These are phyloP conservation scores for Plagiodera versicolora DNA, from an alignment of 2,888 invertebrate species.

Conservation along the genomic window DNA sequence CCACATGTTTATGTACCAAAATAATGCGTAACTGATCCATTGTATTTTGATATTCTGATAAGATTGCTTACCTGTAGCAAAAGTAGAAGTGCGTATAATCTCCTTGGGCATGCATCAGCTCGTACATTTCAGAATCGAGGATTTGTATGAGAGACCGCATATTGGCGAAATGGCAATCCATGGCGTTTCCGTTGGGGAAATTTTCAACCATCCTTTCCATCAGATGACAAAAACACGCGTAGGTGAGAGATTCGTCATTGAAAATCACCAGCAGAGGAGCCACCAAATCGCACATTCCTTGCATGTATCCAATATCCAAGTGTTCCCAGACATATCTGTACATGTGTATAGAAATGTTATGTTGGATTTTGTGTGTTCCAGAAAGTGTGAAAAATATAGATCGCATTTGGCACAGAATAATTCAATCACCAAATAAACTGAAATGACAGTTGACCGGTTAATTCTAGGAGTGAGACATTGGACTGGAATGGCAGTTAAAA, in stretches of 20 bases:
- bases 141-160: constrained; percentile 90
- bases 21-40: no score
- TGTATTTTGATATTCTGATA: no score
- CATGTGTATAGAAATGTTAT: no score
- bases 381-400: no score
- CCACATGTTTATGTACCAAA: no score
- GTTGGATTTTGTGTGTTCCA: no score
- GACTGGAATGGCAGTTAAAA: no score
- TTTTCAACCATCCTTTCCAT: constrained; percentile 92
- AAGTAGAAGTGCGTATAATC: constrained; percentile 98
- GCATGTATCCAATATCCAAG: constrained; percentile 92
- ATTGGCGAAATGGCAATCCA: constrained; percentile 95
- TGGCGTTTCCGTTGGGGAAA: constrained; percentile 89
- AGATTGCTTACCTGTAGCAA: constrained; percentile 73
- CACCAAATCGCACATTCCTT: constrained; percentile 96
- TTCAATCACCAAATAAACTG: no score
- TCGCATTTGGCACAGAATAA: no score
- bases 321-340: constrained; percentile 98
- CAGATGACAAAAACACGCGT: constrained; percentile 87
- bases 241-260: constrained; percentile 88
- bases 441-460: no score
- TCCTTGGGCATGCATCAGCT: constrained; percentile 91
- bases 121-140: constrained; percentile 90
- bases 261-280: constrained; percentile 91
- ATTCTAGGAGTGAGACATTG: no score